These are phyloP conservation scores for Pseudanteris insignis DNA, from an alignment of 2,888 invertebrate species.

Conservation along the genomic window DNA sequence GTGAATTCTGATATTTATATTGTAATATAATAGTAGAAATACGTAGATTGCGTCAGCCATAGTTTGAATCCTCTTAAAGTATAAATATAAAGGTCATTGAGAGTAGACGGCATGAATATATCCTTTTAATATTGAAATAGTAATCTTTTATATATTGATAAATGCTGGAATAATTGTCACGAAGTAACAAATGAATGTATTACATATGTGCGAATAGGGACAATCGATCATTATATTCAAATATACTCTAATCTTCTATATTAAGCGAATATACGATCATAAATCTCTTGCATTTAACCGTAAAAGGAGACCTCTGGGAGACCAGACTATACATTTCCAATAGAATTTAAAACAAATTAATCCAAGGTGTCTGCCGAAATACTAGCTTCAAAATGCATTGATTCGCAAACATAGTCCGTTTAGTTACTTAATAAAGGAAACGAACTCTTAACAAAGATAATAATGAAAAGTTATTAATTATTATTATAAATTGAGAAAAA, in stretches of 20 bases:
- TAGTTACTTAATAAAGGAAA: too few species aligned
- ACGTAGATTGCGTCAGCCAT: too few species aligned
- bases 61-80: too few species aligned
- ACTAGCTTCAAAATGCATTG: conserved; percentile 19
- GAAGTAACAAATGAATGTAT: conserved; percentile 14
- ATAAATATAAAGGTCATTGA: conserved; percentile 13
- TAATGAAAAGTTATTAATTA: too few species aligned
- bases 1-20: not conserved
- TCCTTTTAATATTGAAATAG: not conserved
- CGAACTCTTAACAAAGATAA: too few species aligned
- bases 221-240: conserved; percentile 35
- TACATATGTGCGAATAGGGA: conserved; percentile 13
- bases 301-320: conserved; percentile 20
- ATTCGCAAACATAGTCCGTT: conserved; percentile 1
- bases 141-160: too few species aligned
- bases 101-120: not conserved
- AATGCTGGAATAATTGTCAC: not conserved
- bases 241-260: conserved; percentile 28
- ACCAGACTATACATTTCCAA: conserved; percentile 7
- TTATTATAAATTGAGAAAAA: too few species aligned
- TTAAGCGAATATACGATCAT: conserved; percentile 31
- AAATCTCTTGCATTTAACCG: conserved; percentile 31
- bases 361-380: conserved; percentile 15
- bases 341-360: conserved; percentile 31
- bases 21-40: not conserved